Base-by-base conservation (phyloP, 1,140 invertebrate genomes). In the Zaprionus lachaisei region DNA sequence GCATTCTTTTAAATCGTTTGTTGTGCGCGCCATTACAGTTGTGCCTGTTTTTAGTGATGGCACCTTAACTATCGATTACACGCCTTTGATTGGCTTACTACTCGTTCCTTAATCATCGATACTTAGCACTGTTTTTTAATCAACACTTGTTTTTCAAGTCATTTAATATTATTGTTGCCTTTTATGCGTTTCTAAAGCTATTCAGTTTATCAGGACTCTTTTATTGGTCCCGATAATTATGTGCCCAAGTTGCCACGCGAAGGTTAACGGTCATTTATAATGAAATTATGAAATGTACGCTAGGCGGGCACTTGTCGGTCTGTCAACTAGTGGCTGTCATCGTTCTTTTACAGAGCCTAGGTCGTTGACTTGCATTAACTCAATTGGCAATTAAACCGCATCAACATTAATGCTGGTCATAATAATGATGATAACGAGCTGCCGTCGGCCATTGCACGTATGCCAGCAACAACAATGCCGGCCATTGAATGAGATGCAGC, bases 321-420 rank as follows among this genome's bases (percentile, higher is more conserved):
- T 41, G 70, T 41, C 60, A 47, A 55, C 15, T 55, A 73, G 38
- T 64, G 51, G 55, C 15, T 38, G 1, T 20, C 14, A 11, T 38
- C 28, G 26, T 4, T 37, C 17, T 65, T 17, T 47, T 47, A 17
- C 41, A 47, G 64, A 17, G 63, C 31, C 68, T 62, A 57, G 31
- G 49, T 51, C 67, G 55, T 57, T 66, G 58, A 72, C 69, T 79
- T 73, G 55, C 74, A 79, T 71, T 63, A 70, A 77, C 81, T 89
- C 81, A 90, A 87, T 87, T 87, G 84, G 49, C 84, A 87, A 87
- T 87, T 87, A 87, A 87, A 84, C 78, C 63, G 81, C 75, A 84
- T 84, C 84, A 84, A 77, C 84, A 79, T 81, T 87, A 84, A 89
- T 79, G 84, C 82, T 80, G 63, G 61, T 47, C 81, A 85, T 77